These are phyloP conservation scores for Austrolebias charrua DNA, from an alignment of 2,797 vertebrate species.

Conservation along the genomic window DNA sequence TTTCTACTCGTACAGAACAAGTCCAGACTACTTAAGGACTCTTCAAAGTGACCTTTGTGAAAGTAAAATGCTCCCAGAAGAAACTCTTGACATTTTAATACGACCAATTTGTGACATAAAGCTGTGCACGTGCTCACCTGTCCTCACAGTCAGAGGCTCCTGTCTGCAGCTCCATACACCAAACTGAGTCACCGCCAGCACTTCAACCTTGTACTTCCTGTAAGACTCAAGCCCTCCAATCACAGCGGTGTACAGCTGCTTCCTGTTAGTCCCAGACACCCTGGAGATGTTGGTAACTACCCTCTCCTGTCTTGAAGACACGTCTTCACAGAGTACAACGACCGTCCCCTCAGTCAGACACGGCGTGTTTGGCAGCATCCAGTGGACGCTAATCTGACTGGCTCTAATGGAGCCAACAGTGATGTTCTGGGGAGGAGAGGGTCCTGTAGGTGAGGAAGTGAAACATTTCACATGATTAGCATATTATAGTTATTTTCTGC, in stretches of 20 bases:
- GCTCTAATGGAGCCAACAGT: conserved; percentile 67
- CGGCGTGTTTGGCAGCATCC: conserved; percentile 70
- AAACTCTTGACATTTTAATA: too few relatives aligned
- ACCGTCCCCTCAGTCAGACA: conserved; percentile 73
- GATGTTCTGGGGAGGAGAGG: conserved; percentile 77
- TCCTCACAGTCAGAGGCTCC: conserved; percentile 71
- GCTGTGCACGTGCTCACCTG: conserved; percentile 73
- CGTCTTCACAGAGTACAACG: conserved; percentile 75
- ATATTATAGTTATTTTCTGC: not conserved
- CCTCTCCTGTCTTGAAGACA: conserved; percentile 59
- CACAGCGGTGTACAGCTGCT: conserved; percentile 64
- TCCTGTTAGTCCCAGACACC: conserved; percentile 49
- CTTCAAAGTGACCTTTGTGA: not conserved
- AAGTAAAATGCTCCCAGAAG: not conserved
- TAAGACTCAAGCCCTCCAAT: conserved; percentile 76
- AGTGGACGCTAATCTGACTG: conserved; percentile 78
- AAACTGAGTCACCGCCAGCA: conserved; percentile 78
- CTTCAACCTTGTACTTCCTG: conserved; percentile 78
- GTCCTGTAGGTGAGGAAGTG: conserved; percentile 70
- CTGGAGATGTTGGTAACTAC: conserved; percentile 64
- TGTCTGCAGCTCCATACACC: conserved; percentile 80
- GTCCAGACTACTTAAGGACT: too few relatives aligned
- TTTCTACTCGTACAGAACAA: too few relatives aligned
- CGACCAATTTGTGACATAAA: too few relatives aligned
- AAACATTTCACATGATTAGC: conserved; percentile 11